Percentiles rank a stretch among this genome's conserved stretches.
phyloP scores from a whole-genome alignment of 2,797 vertebrate species.

The Diceros bicornis region DNA sequence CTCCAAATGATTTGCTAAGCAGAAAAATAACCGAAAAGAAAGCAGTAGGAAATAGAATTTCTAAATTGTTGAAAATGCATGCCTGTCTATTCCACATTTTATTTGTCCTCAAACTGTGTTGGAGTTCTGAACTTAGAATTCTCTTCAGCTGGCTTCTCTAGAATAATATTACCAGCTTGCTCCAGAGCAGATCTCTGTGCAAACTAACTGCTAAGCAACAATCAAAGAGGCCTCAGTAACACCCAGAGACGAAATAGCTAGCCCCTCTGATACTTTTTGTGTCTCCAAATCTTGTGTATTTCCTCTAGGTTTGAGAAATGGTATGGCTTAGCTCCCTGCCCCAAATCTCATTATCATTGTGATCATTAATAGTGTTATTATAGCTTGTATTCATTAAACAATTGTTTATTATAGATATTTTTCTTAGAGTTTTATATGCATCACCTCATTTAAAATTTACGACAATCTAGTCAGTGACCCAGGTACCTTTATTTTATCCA shows the following conservation, averaged over 20 bases:
- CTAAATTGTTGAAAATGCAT: neutral
- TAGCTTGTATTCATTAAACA: neutral
- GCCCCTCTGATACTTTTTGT: neutral
- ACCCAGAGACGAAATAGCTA: neutral
- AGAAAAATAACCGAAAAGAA: constrained; percentile 63
- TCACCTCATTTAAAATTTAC: neutral
- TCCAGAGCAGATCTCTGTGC: neutral
- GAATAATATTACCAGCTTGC: neutral
- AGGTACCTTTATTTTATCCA: neutral
- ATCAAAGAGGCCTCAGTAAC: neutral
- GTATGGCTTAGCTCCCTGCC: neutral
- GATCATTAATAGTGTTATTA: neutral
- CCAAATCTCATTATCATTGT: neutral
- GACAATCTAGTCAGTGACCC: neutral
- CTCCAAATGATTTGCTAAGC: constrained; percentile 23
- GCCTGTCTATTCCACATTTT: neutral
- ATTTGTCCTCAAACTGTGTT: neutral
- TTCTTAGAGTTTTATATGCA: neutral
- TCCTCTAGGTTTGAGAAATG: neutral
- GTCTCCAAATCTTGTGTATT: neutral
- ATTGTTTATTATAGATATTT: neutral
- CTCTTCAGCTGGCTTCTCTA: neutral
- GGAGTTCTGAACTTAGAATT: constrained; percentile 20
- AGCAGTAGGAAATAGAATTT: neutral
- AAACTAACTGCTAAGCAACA: neutral